Conservation (phyloP, 1,140 invertebrate genomes). For the Procambarus virginalis region DNA sequence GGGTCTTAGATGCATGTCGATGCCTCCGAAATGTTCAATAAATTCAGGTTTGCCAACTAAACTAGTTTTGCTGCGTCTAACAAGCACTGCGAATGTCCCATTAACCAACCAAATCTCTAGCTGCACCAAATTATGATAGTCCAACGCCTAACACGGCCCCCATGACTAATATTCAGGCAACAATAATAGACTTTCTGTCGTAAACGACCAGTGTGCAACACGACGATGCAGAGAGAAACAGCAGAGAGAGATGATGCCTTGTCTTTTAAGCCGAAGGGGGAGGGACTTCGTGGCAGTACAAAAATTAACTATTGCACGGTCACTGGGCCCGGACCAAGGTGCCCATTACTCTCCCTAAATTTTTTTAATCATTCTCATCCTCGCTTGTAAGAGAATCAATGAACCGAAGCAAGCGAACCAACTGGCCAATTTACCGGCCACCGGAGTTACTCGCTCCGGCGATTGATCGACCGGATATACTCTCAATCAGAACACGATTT, state of each 20-base stretch:
- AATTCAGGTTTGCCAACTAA: neutral
- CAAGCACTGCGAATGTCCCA: neutral
- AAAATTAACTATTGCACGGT: neutral
- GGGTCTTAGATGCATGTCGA: neutral
- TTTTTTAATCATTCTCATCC: neutral
- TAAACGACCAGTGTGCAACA: no score
- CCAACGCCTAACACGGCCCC: neutral
- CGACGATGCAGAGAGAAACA: no score
- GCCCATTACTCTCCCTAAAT: neutral
- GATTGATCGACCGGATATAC: neutral
- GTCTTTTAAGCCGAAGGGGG: no score
- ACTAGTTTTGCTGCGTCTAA: neutral
- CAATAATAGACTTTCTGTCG: no score
- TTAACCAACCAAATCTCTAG: neutral
- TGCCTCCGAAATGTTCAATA: neutral
- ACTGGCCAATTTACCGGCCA: neutral
- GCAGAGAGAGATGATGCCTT: no score
- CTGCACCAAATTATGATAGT: neutral
- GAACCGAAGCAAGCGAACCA: neutral
- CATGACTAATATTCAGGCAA: neutral
- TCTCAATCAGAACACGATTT: neutral
- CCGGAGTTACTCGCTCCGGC: neutral
- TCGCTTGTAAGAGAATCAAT: neutral
- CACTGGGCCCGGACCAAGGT: neutral
- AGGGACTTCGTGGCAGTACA: neutral